Percentiles rank a stretch among this genome's conserved stretches.
Evolutionary conservation across 1,140 invertebrate species (phyloP).

Genomic region (Pseudobourletiella spinata): DNA sequence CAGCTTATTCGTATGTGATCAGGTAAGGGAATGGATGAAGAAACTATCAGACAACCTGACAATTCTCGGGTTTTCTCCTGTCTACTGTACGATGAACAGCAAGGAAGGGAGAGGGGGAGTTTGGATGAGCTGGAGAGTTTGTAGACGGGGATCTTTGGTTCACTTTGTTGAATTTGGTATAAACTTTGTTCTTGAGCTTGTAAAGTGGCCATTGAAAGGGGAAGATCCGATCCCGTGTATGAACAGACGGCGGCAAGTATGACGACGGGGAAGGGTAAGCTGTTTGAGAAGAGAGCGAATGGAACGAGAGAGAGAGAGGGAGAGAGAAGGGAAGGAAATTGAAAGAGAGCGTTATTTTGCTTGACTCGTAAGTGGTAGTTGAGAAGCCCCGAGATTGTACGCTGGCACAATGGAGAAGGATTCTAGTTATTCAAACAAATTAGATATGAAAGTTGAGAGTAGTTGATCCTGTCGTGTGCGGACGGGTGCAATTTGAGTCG

Average conservation of each 20-base stretch:
- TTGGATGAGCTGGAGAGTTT: too few relatives aligned
- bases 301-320: not conserved
- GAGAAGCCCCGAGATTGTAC: not conserved
- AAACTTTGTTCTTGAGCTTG: too few relatives aligned
- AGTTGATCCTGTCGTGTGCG: constrained; percentile 18
- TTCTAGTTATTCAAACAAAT: constrained; percentile 21
- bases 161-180: too few relatives aligned
- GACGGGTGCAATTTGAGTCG: not conserved
- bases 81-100: too few relatives aligned
- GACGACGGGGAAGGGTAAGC: not conserved
- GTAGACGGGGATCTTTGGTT: too few relatives aligned
- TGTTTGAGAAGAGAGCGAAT: not conserved
- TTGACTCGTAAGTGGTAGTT: not conserved
- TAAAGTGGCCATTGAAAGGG: not conserved
- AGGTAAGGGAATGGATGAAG: too few relatives aligned
- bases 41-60: too few relatives aligned
- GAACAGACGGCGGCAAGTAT: not conserved
- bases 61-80: too few relatives aligned
- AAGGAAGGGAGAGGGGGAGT: not conserved
- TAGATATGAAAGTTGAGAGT: constrained; percentile 23
- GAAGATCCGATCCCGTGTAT: not conserved
- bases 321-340: not conserved
- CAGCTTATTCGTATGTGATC: too few relatives aligned
- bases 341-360: not conserved
- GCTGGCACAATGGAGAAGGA: not conserved